Evolutionary conservation across 2,888 invertebrate species (phyloP), one percentile per base, ranked within the genome.

Genomic region (Charanyca ferruginea): DNA sequence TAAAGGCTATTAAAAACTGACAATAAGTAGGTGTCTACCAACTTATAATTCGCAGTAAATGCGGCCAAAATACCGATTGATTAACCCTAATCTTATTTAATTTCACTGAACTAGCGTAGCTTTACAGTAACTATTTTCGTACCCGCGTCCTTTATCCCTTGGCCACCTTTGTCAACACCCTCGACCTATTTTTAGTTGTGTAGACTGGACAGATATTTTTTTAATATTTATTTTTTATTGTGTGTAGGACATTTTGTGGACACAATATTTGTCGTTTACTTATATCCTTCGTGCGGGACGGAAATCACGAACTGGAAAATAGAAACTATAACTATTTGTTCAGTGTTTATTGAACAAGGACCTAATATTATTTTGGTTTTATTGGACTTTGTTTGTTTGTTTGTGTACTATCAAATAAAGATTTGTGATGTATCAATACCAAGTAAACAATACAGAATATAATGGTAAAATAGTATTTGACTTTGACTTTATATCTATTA

Each of bases 251-350:
- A 63, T 64, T 75, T 66, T 75, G 72, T 75, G 59, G 57, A 76
- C 66, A 66, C 74, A 66, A 49, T 59, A 51, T 66, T 71, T 74
- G 59, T 58, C 55, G 59, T 65, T 73, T 67, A 75, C 80, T 79
- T 81, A 84, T 86, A 89, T 90, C 88, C 88, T 84, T 86, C 86
- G 86, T 85, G 86, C 83, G 78, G 67, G 79, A 81, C 82, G 85
- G 86, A 84, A 87, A 89, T 89, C 89, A 89, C 89, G 89, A 85
- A 85, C 86, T 80, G 83, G 81, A 81, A 87, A 88, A 84, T 82
- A 80, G 71, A 75, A 76, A 81, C 73, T 63, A 72, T 72, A 65
- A 76, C 61, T 81, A 66, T 77, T 80, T 70, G 65, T 61, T 74
- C 35, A 52, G 66, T 67, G 59, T 71, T 71, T 75, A 66, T 54